Evolutionary conservation across 2,888 invertebrate species (phyloP).

Genomic region (Teinopalpus imperialis): DNA sequence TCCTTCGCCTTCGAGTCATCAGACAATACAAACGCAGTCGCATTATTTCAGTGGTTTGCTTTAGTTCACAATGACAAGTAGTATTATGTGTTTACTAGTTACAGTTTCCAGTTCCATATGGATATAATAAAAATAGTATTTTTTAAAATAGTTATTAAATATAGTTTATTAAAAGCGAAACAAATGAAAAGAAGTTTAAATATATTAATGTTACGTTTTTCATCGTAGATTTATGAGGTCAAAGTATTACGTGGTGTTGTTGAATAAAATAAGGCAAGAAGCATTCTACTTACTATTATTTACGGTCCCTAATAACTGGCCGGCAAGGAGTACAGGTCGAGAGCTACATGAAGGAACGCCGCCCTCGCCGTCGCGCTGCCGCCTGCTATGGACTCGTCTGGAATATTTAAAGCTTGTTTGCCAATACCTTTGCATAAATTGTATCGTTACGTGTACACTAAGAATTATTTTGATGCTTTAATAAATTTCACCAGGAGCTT

Average conservation of each 20-base stretch:
- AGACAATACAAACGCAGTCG: no score
- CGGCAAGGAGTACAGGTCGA: conserved; percentile 31
- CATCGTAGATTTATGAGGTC: conserved; percentile 21
- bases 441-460: conserved; percentile 6
- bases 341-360: conserved; percentile 33
- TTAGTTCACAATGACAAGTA: no score
- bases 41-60: no score
- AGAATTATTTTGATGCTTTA: conserved; percentile 16
- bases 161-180: no score
- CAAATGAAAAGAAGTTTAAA: no score
- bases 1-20: no score
- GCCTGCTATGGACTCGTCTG: conserved; percentile 51
- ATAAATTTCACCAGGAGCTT: no score
- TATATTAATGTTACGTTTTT: not conserved
- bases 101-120: no score
- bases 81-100: no score
- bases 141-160: no score
- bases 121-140: no score
- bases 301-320: conserved; percentile 71
- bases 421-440: conserved; percentile 48
- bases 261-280: conserved; percentile 59
- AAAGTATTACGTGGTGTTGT: conserved; percentile 16
- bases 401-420: conserved; percentile 66
- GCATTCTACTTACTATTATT: conserved; percentile 74
- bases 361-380: conserved; percentile 34